Base-by-base conservation (phyloP, 1,140 invertebrate species). In the Heterodera schachtii region DNA sequence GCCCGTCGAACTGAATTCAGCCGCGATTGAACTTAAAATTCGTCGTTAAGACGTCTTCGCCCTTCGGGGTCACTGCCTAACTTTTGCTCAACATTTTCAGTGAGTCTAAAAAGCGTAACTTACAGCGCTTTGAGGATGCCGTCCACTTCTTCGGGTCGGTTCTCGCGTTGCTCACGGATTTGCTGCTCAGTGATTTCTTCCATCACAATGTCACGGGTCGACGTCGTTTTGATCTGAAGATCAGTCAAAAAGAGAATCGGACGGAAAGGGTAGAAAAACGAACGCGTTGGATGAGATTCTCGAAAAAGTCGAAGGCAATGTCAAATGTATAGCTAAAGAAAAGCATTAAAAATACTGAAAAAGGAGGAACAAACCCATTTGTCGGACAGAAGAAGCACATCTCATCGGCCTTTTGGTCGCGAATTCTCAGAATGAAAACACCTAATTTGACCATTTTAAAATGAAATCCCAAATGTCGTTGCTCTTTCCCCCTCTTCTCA, bases 331-430 rank as follows among this genome's bases (percentile, higher is more conserved):
- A 19, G 11, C 57, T 64, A 64, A 64, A 64, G 11, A 16, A 60
- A 60, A 60, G 16, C 5, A 64, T 64, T 64, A 64, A 64, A 3
- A 3, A 19, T 5, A n/a, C 0, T 64, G 19, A 13, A 64, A 64
- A 13, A 16, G 1, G 4, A 64, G 0, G 3, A 19, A 64, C 57
- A 5, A 19, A 80, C 44, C 78, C 81, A 82, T 81, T 82, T 19
- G 81, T 81, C 13, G 73, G 77, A 41, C 83, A 79, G 41, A 78
- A 84, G 41, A 78, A 44, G 60, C 82, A 83, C 11, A 83, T 64
- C n/a, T 83, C 82, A n/a, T 83, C 82, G 5, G 82, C 81, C 69
- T 83, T 83, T 74, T 81, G 60, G n/a, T 83, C 81, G 31, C 82
- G 75, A 21, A 83, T 75, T 46, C 83, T 83, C 0, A 83, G 64